phyloP scores from a whole-genome alignment of 1,140 invertebrate species.

The Nasonia longicornis region DNA sequence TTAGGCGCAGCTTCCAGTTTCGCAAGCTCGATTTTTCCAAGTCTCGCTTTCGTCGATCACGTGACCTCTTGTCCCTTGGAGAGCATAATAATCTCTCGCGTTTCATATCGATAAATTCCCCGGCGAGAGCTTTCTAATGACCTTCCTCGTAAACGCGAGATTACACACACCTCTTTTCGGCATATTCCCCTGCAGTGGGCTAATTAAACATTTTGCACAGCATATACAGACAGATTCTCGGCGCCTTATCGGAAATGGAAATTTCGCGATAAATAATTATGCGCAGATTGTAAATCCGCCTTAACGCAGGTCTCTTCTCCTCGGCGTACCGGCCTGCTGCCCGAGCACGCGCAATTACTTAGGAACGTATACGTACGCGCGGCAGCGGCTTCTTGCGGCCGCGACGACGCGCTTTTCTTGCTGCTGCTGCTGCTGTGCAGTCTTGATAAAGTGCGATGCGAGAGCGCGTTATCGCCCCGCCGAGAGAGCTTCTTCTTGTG shows the following conservation, averaged over 20 bases:
- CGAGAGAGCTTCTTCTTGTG: neutral
- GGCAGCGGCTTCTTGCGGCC: slow-evolving; percentile 50
- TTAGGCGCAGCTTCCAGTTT: slow-evolving; percentile 47
- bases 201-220: slow-evolving; percentile 40
- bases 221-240: neutral
- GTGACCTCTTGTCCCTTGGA: neutral
- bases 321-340: neutral
- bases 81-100: neutral
- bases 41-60: neutral
- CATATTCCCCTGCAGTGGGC: neutral
- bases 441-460: slow-evolving; percentile 55
- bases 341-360: slow-evolving; percentile 54
- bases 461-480: slow-evolving; percentile 44
- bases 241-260: slow-evolving; percentile 38
- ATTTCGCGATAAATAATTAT: slow-evolving; percentile 43
- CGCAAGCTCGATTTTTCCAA: slow-evolving; percentile 8
- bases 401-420: slow-evolving; percentile 56
- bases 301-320: slow-evolving; percentile 36
- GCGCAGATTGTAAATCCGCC: slow-evolving; percentile 34
- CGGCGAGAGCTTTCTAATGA: slow-evolving; percentile 7
- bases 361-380: slow-evolving; percentile 51
- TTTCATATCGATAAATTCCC: slow-evolving; percentile 37
- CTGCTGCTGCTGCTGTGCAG: slow-evolving; percentile 34
- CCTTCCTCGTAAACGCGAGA: slow-evolving; percentile 27
- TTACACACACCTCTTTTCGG: neutral